phyloP scores from a whole-genome alignment of 2,113 vertebrate species.

The Girardinichthys multiradiatus region DNA sequence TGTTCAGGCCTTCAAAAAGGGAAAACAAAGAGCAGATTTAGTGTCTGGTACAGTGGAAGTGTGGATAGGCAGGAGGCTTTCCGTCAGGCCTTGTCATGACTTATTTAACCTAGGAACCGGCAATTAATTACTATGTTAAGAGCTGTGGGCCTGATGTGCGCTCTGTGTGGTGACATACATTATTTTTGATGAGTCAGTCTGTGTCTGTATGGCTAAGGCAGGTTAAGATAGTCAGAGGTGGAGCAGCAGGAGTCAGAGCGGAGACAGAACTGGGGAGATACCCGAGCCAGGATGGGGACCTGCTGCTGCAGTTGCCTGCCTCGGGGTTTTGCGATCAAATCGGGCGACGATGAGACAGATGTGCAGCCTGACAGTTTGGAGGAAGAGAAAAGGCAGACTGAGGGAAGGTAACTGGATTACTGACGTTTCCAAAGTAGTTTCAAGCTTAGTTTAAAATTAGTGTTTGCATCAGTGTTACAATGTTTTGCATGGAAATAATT shows the following conservation, averaged over 20 bases:
- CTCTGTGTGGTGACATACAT: constrained; percentile 52
- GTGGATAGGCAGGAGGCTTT: constrained; percentile 69
- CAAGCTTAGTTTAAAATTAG: constrained; percentile 9
- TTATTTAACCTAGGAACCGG: constrained; percentile 57
- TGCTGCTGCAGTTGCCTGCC: constrained; percentile 75
- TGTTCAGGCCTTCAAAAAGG: constrained; percentile 47
- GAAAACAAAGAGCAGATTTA: constrained; percentile 84
- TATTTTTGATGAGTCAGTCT: constrained; percentile 60
- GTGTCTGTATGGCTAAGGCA: constrained; percentile 39
- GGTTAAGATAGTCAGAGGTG: constrained; percentile 49
- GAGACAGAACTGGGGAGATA: constrained; percentile 55
- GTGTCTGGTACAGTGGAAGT: constrained; percentile 69
- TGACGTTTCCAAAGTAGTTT: neutral
- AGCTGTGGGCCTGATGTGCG: constrained; percentile 51
- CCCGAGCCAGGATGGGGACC: constrained; percentile 70
- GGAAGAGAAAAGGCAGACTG: constrained; percentile 46
- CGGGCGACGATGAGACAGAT: constrained; percentile 38
- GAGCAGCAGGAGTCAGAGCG: constrained; percentile 56
- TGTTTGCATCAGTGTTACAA: neutral
- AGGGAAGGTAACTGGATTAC: constrained; percentile 67
- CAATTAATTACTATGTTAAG: constrained; percentile 63
- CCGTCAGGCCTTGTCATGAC: constrained; percentile 60
- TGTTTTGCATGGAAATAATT: neutral
- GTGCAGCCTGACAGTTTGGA: constrained; percentile 59
- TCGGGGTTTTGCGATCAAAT: constrained; percentile 36